Evolutionary conservation across 2,797 vertebrate genomes (phyloP), one percentile per base, ranked within the genome.

Genomic region (Enteromius trimaculatus): DNA sequence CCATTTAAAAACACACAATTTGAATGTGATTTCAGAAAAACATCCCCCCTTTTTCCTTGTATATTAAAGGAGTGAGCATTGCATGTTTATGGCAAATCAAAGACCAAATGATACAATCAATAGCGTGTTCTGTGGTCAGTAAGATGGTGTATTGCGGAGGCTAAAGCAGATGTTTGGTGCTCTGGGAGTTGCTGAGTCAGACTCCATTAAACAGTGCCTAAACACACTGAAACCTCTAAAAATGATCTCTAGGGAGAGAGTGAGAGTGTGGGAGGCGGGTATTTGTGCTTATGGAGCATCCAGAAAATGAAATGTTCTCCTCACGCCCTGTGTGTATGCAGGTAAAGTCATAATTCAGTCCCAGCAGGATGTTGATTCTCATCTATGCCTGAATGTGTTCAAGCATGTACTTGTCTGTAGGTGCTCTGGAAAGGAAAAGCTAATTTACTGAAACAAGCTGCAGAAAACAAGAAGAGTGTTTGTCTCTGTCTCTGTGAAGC

Each of bases 111-210:
- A 77, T 68, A n/a, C 3, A 14, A 58, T 7, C 3, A 10, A 42
- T 66, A 39, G 7, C 34, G n/a, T 77, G 65, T 77, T 84, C 19
- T 68, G 49, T 58, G 77, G 84, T 78, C 75, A 47, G 62, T 66
- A 74, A 81, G 19, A 37, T 47, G 42, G n/a, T 53, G 74, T 80
- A 23, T 42, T 79, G 51, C 44, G 1, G 19, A 58, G 75, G 29
- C 44, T 79, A 72, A 86, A 80, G 77, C 83, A 86, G 81, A 77
- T 87, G 86, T 87, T 83, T 71, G 68, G 53, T 64, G 21, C 58
- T 77, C n/a, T 16, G 58, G 49, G 64, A 71, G 69, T 60, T 86
- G 84, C 86, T 89, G 84, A 89, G 80, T 89, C 83, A 87, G 83
- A 83, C 74, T 81, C 74, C 64, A 79, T 85, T 86, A 89, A 87